Conservation (phyloP, 2,888 invertebrate species). For the Nomada hirtipes region DNA sequence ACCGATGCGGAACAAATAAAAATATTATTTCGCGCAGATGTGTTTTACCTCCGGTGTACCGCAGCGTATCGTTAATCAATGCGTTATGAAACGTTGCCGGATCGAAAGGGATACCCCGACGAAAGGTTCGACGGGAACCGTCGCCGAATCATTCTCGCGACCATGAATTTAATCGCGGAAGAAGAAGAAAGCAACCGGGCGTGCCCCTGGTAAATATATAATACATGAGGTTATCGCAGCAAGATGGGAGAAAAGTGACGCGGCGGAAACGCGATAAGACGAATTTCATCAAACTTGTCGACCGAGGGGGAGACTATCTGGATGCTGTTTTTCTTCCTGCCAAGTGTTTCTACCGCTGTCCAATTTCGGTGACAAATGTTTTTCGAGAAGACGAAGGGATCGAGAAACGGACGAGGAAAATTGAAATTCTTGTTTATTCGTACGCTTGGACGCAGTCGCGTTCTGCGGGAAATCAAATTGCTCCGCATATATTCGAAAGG, state of each 20-base stretch:
- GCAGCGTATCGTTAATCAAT: conserved; percentile 36
- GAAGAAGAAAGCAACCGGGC: no score
- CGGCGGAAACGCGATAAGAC: conserved; percentile 26
- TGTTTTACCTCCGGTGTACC: conserved; percentile 22
- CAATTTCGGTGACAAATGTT: conserved; percentile 33
- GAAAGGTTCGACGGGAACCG: not conserved
- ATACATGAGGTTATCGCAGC: conserved; percentile 25
- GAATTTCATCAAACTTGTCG: conserved; percentile 48
- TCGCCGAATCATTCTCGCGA: not conserved
- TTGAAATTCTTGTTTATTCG: not conserved
- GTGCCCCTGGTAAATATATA: no score
- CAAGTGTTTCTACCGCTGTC: conserved; percentile 6
- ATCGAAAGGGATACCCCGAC: no score
- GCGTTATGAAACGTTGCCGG: not conserved
- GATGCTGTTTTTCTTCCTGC: conserved; percentile 25
- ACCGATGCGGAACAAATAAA: conserved; percentile 52
- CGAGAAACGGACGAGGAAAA: not conserved
- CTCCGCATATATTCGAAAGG: not conserved
- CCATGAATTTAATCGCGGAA: no score
- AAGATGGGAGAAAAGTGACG: conserved; percentile 23
- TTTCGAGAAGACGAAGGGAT: not conserved
- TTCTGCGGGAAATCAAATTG: not conserved
- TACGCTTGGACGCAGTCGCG: not conserved
- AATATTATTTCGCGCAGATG: conserved; percentile 43
- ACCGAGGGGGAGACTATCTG: not conserved